A percentile compares a stretch with the other conserved stretches of the same genome.
Conservation (phyloP, 2,888 invertebrate genomes). For the Thymelicus sylvestris region DNA sequence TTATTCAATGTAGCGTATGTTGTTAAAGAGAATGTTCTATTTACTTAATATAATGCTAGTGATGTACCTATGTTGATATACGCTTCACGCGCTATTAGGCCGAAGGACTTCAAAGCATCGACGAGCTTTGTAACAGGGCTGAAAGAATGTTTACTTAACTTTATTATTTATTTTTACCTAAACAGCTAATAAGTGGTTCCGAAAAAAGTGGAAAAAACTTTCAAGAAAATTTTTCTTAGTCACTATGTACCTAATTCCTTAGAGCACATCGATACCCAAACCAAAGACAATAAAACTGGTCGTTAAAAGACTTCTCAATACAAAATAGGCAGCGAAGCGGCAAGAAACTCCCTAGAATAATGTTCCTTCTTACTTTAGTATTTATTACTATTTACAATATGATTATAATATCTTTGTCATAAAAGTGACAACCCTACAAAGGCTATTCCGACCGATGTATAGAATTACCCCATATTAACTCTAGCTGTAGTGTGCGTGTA, state of each 20-base stretch:
- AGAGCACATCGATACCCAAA: too few relatives aligned
- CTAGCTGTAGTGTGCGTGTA: not conserved
- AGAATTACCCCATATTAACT: not conserved
- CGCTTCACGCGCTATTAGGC: slow-evolving; percentile 15
- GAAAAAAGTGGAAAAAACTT: too few relatives aligned
- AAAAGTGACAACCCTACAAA: not conserved
- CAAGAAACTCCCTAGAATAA: too few relatives aligned
- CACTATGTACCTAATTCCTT: too few relatives aligned
- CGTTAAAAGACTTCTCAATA: too few relatives aligned
- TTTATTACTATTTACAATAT: too few relatives aligned
- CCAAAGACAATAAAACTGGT: too few relatives aligned
- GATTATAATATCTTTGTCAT: not conserved
- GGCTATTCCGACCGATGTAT: not conserved
- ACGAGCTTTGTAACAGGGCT: not conserved
- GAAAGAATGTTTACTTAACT: not conserved
- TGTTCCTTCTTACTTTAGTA: too few relatives aligned
- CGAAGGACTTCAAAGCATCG: slow-evolving; percentile 1
- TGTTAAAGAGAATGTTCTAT: not conserved
- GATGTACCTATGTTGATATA: not conserved
- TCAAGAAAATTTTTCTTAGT: too few relatives aligned
- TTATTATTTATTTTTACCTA: not conserved
- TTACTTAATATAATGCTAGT: not conserved
- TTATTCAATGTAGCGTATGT: too few relatives aligned
- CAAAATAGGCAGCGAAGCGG: too few relatives aligned
- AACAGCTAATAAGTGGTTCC: too few relatives aligned